These are phyloP conservation scores for Epirrhoe tristata DNA, from an alignment of 2,888 invertebrate genomes.

Conservation along the genomic window DNA sequence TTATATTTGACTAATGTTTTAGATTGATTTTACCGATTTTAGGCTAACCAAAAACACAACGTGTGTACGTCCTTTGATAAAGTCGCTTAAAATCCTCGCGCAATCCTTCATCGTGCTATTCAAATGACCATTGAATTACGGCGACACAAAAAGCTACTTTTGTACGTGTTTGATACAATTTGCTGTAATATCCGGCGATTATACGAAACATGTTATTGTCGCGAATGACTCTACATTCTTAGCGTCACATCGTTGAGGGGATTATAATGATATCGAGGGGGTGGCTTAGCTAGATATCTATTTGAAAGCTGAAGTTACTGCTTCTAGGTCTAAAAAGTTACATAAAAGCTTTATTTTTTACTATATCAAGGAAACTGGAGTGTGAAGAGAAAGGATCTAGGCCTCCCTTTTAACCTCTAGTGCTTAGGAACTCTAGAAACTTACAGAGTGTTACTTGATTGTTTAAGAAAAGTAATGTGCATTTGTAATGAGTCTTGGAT, in stretches of 20 bases:
- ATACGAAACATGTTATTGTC: constrained; percentile 33
- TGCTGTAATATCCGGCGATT: constrained; percentile 57
- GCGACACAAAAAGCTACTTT: constrained; percentile 48
- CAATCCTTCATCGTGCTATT: constrained; percentile 9
- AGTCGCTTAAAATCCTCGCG: not conserved
- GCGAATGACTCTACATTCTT: constrained; percentile 25
- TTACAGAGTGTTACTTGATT: too few species aligned
- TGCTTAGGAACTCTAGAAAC: too few species aligned
- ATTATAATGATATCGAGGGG: not conserved
- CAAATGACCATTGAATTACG: constrained; percentile 25
- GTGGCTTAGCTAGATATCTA: not conserved
- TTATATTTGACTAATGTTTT: too few species aligned
- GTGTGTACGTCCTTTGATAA: not conserved
- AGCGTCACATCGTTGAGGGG: constrained; percentile 5
- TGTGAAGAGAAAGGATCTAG: too few species aligned
- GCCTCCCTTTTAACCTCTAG: too few species aligned
- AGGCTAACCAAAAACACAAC: too few species aligned
- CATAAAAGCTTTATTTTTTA: too few species aligned
- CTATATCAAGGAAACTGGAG: too few species aligned
- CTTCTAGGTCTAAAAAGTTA: too few species aligned
- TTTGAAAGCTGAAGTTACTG: not conserved
- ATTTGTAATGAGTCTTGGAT: too few species aligned
- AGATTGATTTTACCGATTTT: too few species aligned
- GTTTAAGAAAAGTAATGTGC: too few species aligned
- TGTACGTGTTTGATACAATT: constrained; percentile 51